phyloP scores from a whole-genome alignment of 2,797 vertebrate species.

The Peromyscus melanophrys region DNA sequence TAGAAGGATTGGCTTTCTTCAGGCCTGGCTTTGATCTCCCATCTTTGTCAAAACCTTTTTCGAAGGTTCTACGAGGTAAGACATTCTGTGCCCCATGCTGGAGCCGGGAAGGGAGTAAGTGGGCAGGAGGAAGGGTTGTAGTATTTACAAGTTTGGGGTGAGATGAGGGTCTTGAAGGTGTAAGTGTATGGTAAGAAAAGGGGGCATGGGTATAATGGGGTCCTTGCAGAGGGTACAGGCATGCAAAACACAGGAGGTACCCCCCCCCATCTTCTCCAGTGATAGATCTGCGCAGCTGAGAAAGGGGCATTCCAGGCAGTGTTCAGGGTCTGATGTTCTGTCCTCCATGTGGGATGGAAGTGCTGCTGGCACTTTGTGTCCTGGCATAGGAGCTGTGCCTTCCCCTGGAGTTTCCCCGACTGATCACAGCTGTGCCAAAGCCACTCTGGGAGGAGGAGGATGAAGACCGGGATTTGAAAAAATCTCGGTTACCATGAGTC shows the following conservation, averaged over 20 bases:
- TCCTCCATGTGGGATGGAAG: not conserved
- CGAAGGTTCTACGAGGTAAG: not conserved
- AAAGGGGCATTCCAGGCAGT: not conserved
- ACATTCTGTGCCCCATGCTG: not conserved
- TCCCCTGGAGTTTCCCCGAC: not conserved
- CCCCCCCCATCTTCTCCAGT: not conserved
- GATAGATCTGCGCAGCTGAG: not conserved
- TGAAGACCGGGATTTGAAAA: not conserved
- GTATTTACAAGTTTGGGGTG: not conserved
- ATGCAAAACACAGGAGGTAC: accelerated
- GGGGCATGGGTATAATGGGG: not conserved
- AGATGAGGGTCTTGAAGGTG: not conserved
- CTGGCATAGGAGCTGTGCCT: not conserved
- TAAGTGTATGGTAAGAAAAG: not conserved
- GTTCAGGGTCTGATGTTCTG: not conserved
- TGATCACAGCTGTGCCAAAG: not conserved
- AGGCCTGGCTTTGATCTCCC: not conserved
- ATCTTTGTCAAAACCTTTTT: not conserved
- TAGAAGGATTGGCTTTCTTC: not conserved
- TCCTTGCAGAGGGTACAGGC: not conserved
- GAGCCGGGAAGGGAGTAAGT: not conserved
- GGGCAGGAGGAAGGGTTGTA: not conserved
- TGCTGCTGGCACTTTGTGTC: not conserved
- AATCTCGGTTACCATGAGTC: not conserved
- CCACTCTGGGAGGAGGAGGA: not conserved